These are phyloP conservation scores for Montipora cactus DNA, from an alignment of 64 coral and sea anemone species.

Conservation along the genomic window DNA sequence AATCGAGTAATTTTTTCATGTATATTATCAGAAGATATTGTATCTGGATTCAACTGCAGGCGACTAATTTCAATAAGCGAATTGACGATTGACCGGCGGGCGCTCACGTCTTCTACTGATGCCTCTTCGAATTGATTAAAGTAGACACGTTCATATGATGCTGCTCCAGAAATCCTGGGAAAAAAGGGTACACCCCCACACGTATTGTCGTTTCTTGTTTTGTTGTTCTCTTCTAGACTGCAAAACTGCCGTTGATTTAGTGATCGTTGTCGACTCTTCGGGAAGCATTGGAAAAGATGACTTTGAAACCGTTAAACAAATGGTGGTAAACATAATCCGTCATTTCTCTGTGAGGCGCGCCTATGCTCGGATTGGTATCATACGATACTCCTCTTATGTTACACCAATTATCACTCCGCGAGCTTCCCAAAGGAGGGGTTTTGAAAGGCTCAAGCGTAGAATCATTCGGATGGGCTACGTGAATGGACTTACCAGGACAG, in stretches of 20 bases:
- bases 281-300: constrained; percentile 66
- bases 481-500: not conserved
- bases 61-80: too few relatives aligned
- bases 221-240: constrained; percentile 26
- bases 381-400: not conserved
- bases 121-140: too few relatives aligned
- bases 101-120: too few relatives aligned
- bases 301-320: not conserved
- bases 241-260: constrained; percentile 38
- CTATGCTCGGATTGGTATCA: not conserved
- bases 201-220: not conserved
- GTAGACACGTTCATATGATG: too few relatives aligned
- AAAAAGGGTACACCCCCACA: not conserved
- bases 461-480: not conserved
- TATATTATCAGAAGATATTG: too few relatives aligned
- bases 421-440: not conserved
- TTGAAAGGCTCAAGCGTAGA: not conserved
- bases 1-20: too few relatives aligned
- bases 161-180: too few relatives aligned
- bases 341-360: constrained; percentile 27
- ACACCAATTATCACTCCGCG: not conserved
- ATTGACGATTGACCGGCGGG: too few relatives aligned
- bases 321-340: constrained; percentile 9
- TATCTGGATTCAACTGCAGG: too few relatives aligned
- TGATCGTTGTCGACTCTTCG: constrained; percentile 60